Evolutionary conservation across 2,113 vertebrate genomes (phyloP), one percentile per base, ranked within the genome.

Genomic region (Prionailurus viverrinus): DNA sequence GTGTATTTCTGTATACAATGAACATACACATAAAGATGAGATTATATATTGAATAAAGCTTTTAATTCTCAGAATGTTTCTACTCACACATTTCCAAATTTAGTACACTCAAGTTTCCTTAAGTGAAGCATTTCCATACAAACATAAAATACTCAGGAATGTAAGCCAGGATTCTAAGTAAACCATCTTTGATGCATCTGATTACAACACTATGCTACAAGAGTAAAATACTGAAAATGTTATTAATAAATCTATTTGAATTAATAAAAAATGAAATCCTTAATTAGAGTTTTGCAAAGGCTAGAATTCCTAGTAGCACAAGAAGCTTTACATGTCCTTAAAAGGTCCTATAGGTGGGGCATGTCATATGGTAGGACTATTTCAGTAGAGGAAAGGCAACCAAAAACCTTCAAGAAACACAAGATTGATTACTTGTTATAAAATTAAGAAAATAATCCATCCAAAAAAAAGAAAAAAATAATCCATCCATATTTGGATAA

Each of bases 241-340:
- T 41, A 92, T 79, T 89, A 96, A 95, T 66, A 86, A 66, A 91
- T n/a, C n/a, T 76, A 80, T 66, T 96, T 80, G 53, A 93, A 89
- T 29, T 73, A 66, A 66, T 85, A 15, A 83, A 87, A 87, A 93
- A 79, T 63, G 27, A 95, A 97, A 48, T 79, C 41, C 39, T 96
- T 80, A 89, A 61, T 93, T 84, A 48, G 7, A 68, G 41, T 83
- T 94, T 63, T 83, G 36, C 9, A 96, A 82, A 78, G 36, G 25
- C 25, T 63, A 92, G 71, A 92, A 48, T 80, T 89, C 78, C 71
- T 71, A 48, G 41, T 9, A 65, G 76, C 36, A 80, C 1, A 83
- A 36, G 33, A 93, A 51, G 39, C 63, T 84, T 74, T 51, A 53
- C 16, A 95, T 14, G 7, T 48, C 48, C 39, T 89, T 41, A 74